Percentiles rank a stretch among this genome's conserved stretches.
These are phyloP conservation scores for Oppia nitens DNA, from an alignment of 1,140 invertebrate genomes.

Conservation along the genomic window DNA sequence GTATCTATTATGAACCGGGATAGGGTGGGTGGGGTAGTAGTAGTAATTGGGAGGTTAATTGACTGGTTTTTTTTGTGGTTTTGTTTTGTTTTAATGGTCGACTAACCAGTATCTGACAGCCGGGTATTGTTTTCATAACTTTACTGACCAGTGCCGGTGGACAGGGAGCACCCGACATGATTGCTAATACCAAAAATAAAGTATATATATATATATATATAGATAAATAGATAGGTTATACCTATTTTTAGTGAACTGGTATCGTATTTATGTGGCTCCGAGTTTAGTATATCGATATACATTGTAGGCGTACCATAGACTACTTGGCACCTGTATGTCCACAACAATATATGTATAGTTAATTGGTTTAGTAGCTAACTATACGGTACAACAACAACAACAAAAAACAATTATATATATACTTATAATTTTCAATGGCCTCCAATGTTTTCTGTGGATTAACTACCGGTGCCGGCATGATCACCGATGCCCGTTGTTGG, in stretches of 20 bases:
- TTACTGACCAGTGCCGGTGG: slow-evolving; percentile 49
- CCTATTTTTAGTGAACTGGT: slow-evolving; percentile 36
- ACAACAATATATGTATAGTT: not conserved
- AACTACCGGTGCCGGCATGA: slow-evolving; percentile 49
- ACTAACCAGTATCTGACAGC: slow-evolving; percentile 8
- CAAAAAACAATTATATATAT: slow-evolving; percentile 21
- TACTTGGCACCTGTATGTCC: slow-evolving; percentile 43
- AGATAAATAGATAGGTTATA: slow-evolving; percentile 4
- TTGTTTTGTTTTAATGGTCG: not conserved
- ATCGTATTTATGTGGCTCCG: slow-evolving; percentile 27
- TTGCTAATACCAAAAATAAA: slow-evolving; percentile 14
- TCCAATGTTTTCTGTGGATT: slow-evolving; percentile 46
- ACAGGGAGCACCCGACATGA: slow-evolving; percentile 56
- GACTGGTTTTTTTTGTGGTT: not conserved
- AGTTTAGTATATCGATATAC: slow-evolving; percentile 65
- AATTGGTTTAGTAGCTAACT: not conserved
- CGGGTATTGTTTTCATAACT: slow-evolving; percentile 35
- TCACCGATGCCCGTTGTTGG: slow-evolving; percentile 45
- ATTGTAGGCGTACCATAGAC: slow-evolving; percentile 89
- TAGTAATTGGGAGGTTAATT: no score
- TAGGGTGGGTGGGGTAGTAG: slow-evolving; percentile 19
- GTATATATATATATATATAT: not conserved
- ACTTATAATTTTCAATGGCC: slow-evolving; percentile 50
- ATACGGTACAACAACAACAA: not conserved
- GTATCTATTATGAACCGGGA: slow-evolving; percentile 36